A percentile compares a stretch with the other conserved stretches of the same genome.
Evolutionary conservation across 2,888 invertebrate species (phyloP).

Genomic region (Amphipoea lucens): DNA sequence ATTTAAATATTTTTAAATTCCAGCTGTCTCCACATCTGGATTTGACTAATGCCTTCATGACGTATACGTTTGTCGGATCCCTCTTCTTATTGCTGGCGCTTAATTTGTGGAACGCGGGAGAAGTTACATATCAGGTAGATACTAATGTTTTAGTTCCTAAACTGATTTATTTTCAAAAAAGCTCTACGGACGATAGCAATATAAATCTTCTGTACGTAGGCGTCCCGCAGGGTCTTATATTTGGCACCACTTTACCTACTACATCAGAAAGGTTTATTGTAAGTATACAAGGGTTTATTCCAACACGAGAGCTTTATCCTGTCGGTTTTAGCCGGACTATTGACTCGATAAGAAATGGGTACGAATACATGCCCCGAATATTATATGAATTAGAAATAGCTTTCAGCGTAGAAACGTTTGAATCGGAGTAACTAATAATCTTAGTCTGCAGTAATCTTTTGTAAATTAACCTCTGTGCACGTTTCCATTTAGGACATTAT

Average conservation of each 20-base stretch:
- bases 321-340: slow-evolving; percentile 52
- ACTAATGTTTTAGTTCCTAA: background rate
- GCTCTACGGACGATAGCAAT: background rate
- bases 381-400: slow-evolving; percentile 56
- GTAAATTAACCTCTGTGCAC: slow-evolving; percentile 26
- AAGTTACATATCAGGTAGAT: slow-evolving; percentile 83
- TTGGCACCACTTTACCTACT: slow-evolving; percentile 31
- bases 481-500: slow-evolving; percentile 1
- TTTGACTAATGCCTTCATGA: slow-evolving; percentile 85
- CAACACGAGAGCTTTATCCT: slow-evolving; percentile 42
- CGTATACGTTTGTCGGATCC: slow-evolving; percentile 84
- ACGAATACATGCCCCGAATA: slow-evolving; percentile 53
- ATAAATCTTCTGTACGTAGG: slow-evolving; percentile 16
- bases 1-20: background rate
- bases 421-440: slow-evolving; percentile 21
- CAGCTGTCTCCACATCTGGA: slow-evolving; percentile 83
- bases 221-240: slow-evolving; percentile 27
- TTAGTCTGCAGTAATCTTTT: slow-evolving; percentile 37
- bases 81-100: slow-evolving; percentile 83
- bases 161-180: background rate
- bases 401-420: slow-evolving; percentile 37
- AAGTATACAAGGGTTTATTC: slow-evolving; percentile 36
- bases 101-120: slow-evolving; percentile 87
- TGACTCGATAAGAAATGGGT: slow-evolving; percentile 51
- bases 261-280: slow-evolving; percentile 36